phyloP scores from a whole-genome alignment of 2,113 vertebrate species.

The Eurystomus gularis region DNA sequence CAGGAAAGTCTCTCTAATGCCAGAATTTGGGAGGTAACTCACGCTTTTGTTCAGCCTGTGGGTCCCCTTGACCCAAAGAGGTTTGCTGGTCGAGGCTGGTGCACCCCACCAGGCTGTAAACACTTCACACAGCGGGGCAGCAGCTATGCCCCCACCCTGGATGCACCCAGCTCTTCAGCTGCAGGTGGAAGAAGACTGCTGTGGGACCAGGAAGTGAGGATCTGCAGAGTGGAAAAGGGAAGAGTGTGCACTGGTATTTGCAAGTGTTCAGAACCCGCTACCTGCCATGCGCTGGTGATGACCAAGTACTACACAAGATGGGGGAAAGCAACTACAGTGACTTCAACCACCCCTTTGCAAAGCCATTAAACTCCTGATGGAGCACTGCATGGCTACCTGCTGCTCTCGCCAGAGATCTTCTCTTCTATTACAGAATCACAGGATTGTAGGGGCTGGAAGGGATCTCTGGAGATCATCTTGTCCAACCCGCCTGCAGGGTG shows the following conservation, averaged over 20 bases:
- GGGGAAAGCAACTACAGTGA: no score
- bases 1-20: not conserved
- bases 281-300: accelerated
- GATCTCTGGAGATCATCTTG: not conserved
- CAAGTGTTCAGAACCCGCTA: not conserved
- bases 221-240: not conserved
- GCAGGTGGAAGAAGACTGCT: not conserved
- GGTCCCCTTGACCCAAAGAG: not conserved
- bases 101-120: not conserved
- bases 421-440: not conserved
- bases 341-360: not conserved
- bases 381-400: no score
- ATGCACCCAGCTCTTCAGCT: not conserved
- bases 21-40: not conserved
- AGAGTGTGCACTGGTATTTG: not conserved
- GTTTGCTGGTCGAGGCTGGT: not conserved
- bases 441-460: not conserved
- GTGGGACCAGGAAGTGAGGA: accelerated
- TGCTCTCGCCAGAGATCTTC: not conserved
- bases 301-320: accelerated
- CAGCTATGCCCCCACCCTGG: not conserved
- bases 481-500: not conserved
- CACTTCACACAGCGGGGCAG: accelerated
- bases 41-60: accelerated
- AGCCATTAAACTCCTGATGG: not conserved